A percentile compares a stretch with the other conserved stretches of the same genome.
These are phyloP conservation scores for Eupithecia pulchellata DNA, from an alignment of 2,888 invertebrate genomes.

Conservation along the genomic window DNA sequence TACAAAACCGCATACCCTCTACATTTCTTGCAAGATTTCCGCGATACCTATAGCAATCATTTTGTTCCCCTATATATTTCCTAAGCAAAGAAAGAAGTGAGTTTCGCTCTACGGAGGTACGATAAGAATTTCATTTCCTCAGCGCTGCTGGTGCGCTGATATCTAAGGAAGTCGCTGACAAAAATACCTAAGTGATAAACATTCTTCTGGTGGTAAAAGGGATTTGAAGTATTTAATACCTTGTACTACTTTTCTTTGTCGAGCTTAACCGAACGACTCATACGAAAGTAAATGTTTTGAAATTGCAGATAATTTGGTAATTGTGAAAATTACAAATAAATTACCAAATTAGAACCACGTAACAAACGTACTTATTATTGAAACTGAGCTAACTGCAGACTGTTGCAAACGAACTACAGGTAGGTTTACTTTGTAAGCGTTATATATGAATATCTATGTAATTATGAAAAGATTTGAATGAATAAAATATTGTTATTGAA, in stretches of 20 bases:
- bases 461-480: no score
- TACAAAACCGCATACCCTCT: conserved; percentile 34
- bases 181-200: conserved; percentile 82
- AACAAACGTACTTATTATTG: no score
- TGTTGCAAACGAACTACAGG: no score
- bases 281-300: no score
- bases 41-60: conserved; percentile 76
- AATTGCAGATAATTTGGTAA: no score
- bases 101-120: conserved; percentile 77
- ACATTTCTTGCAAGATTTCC: conserved; percentile 66
- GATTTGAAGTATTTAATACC: not conserved
- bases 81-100: conserved; percentile 78
- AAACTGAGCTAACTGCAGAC: no score
- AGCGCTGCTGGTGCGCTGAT: conserved; percentile 70
- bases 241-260: not conserved
- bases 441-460: no score
- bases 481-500: not conserved
- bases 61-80: conserved; percentile 79
- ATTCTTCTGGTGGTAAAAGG: conserved; percentile 64
- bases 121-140: conserved; percentile 86
- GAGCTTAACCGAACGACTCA: no score
- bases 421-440: no score
- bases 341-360: no score
- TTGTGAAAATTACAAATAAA: no score
- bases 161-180: conserved; percentile 82